Evolutionary conservation across 2,888 invertebrate species (phyloP), one percentile per base, ranked within the genome.

Genomic region (Luperina nickerlii): DNA sequence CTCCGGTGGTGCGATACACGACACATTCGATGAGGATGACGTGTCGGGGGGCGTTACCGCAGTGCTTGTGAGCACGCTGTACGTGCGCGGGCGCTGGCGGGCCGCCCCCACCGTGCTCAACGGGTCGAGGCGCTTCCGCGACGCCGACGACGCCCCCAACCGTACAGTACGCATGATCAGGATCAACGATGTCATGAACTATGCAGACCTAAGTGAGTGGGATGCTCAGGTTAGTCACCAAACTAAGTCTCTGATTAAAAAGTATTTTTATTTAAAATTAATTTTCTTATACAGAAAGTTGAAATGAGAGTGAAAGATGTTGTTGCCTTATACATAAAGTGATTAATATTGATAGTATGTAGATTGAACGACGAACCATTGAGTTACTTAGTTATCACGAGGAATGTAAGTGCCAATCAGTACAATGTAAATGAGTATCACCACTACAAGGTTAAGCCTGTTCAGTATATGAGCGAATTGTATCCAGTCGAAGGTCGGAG

Each of bases 41-140:
- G 80, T 97, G 20, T 88, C 93, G 0, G 90, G 89, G 0, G 93
- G 93, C 32, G 91, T 94, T 4, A 91, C 93, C 67, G 94, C 94
- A 0, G 92, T 94, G 9, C 88, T 95, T 20, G 81, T 96, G 42
- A 94, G 90, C 18, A 96, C 95, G 7, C 24, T 96, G 80, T 96
- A 97, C 86, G 45, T 96, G 77, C 95, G 97, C 54, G 94, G 92
- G 60, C 92, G 93, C 24, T 97, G 97, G 97, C 94, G 95, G 3
- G 91, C 95, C 79, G 92, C 96, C 77, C 96, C 97, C 71, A 97
- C 96, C 2, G 93, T 97, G 67, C 94, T 97, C 42, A 96, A 97
- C 83, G 96, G 94, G 32, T 93, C 95, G 8, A 88, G 89, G 71
- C 88, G 87, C 18, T 97, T 97, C 84, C 91, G 83, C 57, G 94